Conservation (phyloP, 2,113 vertebrate species). For the Nyctereutes procyonoides region DNA sequence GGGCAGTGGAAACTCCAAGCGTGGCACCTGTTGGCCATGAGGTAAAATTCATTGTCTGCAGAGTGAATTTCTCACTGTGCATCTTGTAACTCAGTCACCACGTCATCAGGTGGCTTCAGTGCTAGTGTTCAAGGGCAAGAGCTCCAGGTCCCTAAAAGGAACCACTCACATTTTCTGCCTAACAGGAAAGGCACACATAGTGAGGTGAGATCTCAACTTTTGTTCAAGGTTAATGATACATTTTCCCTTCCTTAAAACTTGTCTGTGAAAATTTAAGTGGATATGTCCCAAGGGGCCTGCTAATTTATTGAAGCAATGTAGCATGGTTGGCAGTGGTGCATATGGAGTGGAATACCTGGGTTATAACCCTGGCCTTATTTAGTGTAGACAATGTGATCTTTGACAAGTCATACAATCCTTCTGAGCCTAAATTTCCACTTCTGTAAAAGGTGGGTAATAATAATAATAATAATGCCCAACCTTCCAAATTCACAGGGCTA, state of each 20-base stretch:
- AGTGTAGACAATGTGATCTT: background rate
- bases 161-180: background rate
- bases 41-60: background rate
- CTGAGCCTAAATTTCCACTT: background rate
- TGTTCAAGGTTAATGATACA: background rate
- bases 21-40: background rate
- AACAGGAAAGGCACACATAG: background rate
- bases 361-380: background rate
- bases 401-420: background rate
- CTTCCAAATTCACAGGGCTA: background rate
- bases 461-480: background rate
- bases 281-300: background rate
- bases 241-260: background rate
- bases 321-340: accelerated
- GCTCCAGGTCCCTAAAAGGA: background rate
- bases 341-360: background rate
- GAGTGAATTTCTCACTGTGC: background rate
- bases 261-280: background rate
- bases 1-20: too few species aligned
- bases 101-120: background rate
- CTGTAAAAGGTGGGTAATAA: background rate
- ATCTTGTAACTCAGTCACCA: background rate
- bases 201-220: conserved; percentile 2
- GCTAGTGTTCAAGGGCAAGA: background rate
- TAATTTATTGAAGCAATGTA: background rate